A percentile compares a stretch with the other conserved stretches of the same genome.
Evolutionary conservation across 2,888 invertebrate genomes (phyloP).

Genomic region (Cyclophora albipunctata): DNA sequence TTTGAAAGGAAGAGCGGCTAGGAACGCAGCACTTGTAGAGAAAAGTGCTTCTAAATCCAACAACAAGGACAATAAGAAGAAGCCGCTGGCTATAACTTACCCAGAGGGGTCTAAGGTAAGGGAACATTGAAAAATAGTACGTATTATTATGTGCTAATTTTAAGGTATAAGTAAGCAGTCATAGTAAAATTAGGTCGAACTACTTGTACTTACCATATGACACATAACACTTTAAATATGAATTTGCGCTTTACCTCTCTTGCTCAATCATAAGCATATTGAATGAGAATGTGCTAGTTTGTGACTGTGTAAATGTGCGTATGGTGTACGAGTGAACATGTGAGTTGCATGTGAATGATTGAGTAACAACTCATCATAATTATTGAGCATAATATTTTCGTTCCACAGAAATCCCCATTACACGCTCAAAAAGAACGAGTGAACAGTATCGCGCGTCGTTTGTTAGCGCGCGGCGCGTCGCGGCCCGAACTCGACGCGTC

Average conservation of each 20-base stretch:
- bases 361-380: no score
- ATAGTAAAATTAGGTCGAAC: no score
- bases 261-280: no score
- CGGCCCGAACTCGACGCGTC: slow-evolving; percentile 50
- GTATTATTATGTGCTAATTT: no score
- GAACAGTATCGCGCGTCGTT: slow-evolving; percentile 53
- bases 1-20: slow-evolving; percentile 55
- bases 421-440: slow-evolving; percentile 52
- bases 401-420: neutral
- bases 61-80: slow-evolving; percentile 51
- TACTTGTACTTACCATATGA: no score
- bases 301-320: no score
- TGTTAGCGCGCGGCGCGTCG: slow-evolving; percentile 42
- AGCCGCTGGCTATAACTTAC: slow-evolving; percentile 33
- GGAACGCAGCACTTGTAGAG: slow-evolving; percentile 38
- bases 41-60: slow-evolving; percentile 32
- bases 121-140: neutral
- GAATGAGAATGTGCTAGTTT: no score
- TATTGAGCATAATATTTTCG: neutral
- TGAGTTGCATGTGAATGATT: no score
- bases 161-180: no score
- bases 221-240: no score
- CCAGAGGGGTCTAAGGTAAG: slow-evolving; percentile 55
- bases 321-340: no score
- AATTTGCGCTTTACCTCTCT: no score